Evolutionary conservation across 2,888 invertebrate species (phyloP), one percentile per base, ranked within the genome.

Genomic region (Phyllotreta striolata): DNA sequence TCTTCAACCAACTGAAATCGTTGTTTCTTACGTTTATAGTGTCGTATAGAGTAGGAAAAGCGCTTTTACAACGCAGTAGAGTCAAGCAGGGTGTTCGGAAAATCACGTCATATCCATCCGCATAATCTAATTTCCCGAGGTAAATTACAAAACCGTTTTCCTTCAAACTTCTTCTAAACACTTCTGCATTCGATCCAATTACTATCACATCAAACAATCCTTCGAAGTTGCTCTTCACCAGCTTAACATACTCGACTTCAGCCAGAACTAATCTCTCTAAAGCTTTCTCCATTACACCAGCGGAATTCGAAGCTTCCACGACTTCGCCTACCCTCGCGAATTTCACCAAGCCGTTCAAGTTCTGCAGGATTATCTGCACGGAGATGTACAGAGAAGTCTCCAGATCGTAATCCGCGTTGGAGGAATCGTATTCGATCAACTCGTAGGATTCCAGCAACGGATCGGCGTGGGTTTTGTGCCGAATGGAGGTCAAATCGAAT

Each of bases 361-460:
- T 71, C 62, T 72, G 70, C 6, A 67, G 14, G 8, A 72, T 57
- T 8, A 72, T 70, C 59, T 70, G 66, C 4, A 69, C 13, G 5
- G 67, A 70, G 6, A 66, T 61, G 14, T 39, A 46, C 8, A 71
- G 43, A 1, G 63, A 49, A 6, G 47, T 39, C 6, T 68, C 66
- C 1, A 63, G 37, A 14, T 68, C 60, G 9, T 51, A 59, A 35
- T 64, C 52, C 6, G 24, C 40, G 3, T 43, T 10, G 5, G 71
- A 68, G 57, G 82, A 80, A 6, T 75, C 74, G 70, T 87, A 82
- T 0, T 87, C 84, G 0, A 86, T 77, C 72, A 88, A 88, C 41
- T 77, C 74, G 72, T 85, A 85, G 55, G 82, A 79, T 74, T 88
- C 88, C 9, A 88, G 72, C 1, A 85, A 78, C 1, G 88, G 86